phyloP scores from a whole-genome alignment of 2,888 invertebrate species.

The Hyles lineata region DNA sequence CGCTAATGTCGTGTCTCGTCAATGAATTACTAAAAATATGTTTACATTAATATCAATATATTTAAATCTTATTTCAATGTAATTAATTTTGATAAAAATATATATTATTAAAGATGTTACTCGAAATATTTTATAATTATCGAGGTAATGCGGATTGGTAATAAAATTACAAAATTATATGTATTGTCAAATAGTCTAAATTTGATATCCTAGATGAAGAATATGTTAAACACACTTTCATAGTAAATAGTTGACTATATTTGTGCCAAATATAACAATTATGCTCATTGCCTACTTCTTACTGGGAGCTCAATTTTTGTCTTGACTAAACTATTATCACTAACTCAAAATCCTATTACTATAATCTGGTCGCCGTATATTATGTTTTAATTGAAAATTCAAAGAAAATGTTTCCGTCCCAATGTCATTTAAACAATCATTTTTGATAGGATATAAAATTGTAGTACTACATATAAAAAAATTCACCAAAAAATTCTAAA shows the following conservation, averaged over 20 bases:
- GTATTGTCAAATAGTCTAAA: neutral
- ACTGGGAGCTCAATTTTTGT: conserved; percentile 40
- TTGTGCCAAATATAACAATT: conserved; percentile 41
- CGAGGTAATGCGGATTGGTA: neutral
- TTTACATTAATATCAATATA: too few species aligned
- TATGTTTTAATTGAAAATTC: conserved; percentile 2
- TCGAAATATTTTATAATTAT: neutral
- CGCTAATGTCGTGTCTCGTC: neutral
- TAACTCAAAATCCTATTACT: neutral
- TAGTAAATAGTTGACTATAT: neutral
- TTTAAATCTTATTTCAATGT: neutral
- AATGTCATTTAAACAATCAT: conserved; percentile 76
- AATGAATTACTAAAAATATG: too few species aligned
- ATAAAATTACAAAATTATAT: neutral
- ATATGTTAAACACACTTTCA: neutral
- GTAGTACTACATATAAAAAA: conserved; percentile 43
- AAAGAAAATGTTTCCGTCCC: conserved; percentile 81
- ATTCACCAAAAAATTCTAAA: conserved; percentile 46
- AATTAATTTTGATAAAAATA: conserved; percentile 3
- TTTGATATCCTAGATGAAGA: neutral
- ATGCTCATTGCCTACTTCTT: conserved; percentile 41
- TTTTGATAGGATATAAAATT: conserved; percentile 63
- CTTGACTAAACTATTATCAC: conserved; percentile 5
- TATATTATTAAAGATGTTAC: neutral
- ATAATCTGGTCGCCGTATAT: neutral